phyloP scores from a whole-genome alignment of 2,797 vertebrate genomes.

The Pseudocheirus occidentalis region DNA sequence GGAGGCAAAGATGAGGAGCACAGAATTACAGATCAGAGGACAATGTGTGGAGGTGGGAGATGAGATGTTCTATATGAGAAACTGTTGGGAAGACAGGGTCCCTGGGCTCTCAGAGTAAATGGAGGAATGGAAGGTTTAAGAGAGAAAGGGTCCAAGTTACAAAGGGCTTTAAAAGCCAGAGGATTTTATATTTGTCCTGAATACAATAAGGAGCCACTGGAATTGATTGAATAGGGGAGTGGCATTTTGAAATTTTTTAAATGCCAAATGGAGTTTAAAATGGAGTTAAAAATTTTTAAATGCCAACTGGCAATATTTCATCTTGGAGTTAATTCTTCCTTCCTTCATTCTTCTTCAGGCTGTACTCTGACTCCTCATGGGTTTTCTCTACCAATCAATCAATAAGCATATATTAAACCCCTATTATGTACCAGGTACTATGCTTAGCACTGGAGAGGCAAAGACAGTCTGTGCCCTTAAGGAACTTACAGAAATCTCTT shows the following conservation, averaged over 20 bases:
- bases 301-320: not conserved
- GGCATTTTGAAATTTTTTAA: not conserved
- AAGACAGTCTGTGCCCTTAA: not conserved
- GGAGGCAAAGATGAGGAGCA: not conserved
- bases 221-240: not conserved
- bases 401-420: not conserved
- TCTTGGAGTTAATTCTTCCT: not conserved
- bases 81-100: not conserved
- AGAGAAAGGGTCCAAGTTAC: not conserved
- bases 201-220: not conserved
- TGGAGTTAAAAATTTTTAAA: not conserved
- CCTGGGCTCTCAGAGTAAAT: not conserved
- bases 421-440: not conserved
- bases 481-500: not conserved
- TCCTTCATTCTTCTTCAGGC: not conserved
- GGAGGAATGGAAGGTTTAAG: not conserved
- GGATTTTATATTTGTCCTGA: not conserved
- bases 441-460: not conserved
- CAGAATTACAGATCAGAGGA: not conserved
- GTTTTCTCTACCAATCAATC: not conserved
- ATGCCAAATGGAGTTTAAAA: not conserved
- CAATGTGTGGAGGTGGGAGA: not conserved
- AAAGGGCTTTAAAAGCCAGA: not conserved
- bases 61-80: not conserved
- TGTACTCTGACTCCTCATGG: not conserved